Conservation (phyloP, 2,113 vertebrate genomes). For the Montifringilla adamsi region DNA sequence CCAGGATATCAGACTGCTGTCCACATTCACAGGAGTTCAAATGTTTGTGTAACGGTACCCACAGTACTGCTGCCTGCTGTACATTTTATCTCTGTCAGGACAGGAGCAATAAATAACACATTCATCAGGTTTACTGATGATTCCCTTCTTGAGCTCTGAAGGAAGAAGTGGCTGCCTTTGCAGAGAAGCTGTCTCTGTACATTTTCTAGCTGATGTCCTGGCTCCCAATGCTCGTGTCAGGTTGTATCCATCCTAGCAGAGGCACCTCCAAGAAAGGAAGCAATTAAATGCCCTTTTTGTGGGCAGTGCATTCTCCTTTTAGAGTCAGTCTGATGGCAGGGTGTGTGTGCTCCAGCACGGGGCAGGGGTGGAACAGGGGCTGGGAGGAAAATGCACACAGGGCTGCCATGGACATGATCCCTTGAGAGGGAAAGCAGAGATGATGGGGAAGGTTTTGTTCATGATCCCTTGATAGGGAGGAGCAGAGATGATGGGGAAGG, state of each 20-base stretch:
- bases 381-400: constrained; percentile 2
- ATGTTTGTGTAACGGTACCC: neutral
- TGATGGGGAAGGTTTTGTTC: too few relatives aligned
- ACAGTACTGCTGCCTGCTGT: neutral
- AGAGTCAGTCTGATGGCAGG: neutral
- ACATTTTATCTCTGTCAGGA: neutral
- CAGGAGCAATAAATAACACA: neutral
- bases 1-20: neutral
- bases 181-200: constrained; percentile 45
- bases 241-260: constrained; percentile 5
- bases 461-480: too few relatives aligned
- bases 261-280: constrained; percentile 40
- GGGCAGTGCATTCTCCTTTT: neutral
- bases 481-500: too few relatives aligned
- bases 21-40: neutral
- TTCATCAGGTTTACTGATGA: neutral
- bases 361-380: neutral
- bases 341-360: neutral
- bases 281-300: constrained; percentile 36
- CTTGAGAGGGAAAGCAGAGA: neutral
- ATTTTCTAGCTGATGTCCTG: constrained; percentile 59
- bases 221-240: constrained; percentile 57
- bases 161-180: neutral
- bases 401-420: neutral
- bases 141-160: neutral